Evolutionary conservation across 2,797 vertebrate genomes (phyloP), one percentile per base, ranked within the genome.

Genomic region (Tokudaia tokunoshimensis): DNA sequence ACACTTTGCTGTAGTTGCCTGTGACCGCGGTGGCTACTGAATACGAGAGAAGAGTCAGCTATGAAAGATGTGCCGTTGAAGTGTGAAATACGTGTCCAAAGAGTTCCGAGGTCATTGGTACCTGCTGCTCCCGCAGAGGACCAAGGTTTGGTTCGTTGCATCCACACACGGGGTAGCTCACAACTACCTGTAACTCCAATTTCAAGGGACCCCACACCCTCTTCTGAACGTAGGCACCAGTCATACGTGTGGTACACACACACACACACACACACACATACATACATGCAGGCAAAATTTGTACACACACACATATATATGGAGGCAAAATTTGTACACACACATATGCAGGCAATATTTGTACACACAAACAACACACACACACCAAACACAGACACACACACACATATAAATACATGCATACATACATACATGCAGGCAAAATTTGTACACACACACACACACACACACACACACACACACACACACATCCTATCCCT

Each of bases 401-500:
- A 52, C 9, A 52, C 52, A 52, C 52, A 52, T 13, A 52, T 52
- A 41, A 41, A 41, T 41, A 41, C 41, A 41, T 41, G 41, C 41
- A 41, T 41, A 41, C 41, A 41, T 41, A 50, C 50, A 52, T 52
- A 52, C 52, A 52, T 52, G 13, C 12, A 52, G 52, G 52, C 52
- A 52, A 50, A 52, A 52, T 52, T 52, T 52, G 52, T 52, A 10
- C 9, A 52, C 52, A 52, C 52, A 52, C 52, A 50, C 9, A 11
- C 9, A 11, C 50, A 50, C 50, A 50, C 50, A 50, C 50, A 50
- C 9, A 9, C 26, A 78, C 29, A 52, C 17, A 22, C 31, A 76
- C 44, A 67, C 26, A 37, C 0, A 12, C 4, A 12, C 0, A 10
- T 0, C 12, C n/a, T 63, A 31, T 57, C 52, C 34, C 79, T 37